Evolutionary conservation across 2,888 invertebrate species (phyloP).

Genomic region (Platycnemis pennipes): DNA sequence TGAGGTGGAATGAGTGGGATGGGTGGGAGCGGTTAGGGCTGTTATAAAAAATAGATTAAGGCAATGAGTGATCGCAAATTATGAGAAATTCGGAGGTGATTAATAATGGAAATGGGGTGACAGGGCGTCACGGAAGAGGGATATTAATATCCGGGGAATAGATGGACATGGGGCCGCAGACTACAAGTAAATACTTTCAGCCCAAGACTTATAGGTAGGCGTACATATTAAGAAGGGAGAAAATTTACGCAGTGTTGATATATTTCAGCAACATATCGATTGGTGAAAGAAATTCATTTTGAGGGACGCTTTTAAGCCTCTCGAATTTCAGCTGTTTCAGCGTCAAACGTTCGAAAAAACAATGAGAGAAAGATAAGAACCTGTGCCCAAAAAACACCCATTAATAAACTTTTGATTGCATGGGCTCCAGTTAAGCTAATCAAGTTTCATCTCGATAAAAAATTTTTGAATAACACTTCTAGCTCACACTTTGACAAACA

Average conservation of each 20-base stretch:
- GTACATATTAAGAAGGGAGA: slow-evolving; percentile 36
- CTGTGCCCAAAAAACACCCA: not conserved
- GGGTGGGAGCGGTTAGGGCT: not conserved
- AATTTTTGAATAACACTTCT: not conserved
- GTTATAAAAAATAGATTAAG: slow-evolving; percentile 53
- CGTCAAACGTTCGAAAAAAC: not conserved
- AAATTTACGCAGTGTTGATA: not conserved
- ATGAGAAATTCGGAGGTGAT: slow-evolving; percentile 47
- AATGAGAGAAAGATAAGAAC: slow-evolving; percentile 15
- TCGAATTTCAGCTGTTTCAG: not conserved
- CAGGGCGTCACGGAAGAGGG: not conserved
- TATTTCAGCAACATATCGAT: not conserved
- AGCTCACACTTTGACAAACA: not conserved
- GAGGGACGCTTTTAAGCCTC: not conserved
- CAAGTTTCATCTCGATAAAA: not conserved
- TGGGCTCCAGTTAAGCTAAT: slow-evolving; percentile 20
- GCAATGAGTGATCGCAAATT: slow-evolving; percentile 53
- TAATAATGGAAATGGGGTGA: slow-evolving; percentile 43
- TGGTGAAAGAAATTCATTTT: not conserved
- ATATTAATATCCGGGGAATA: slow-evolving; percentile 43
- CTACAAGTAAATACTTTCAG: not conserved
- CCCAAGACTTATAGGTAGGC: slow-evolving; percentile 53
- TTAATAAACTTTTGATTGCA: slow-evolving; percentile 11
- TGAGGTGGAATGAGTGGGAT: not conserved
- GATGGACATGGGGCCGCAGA: not conserved